Percentiles rank a stretch among this genome's conserved stretches.
These are phyloP conservation scores for Crematogaster levior DNA, from an alignment of 2,888 invertebrate species.

Conservation along the genomic window DNA sequence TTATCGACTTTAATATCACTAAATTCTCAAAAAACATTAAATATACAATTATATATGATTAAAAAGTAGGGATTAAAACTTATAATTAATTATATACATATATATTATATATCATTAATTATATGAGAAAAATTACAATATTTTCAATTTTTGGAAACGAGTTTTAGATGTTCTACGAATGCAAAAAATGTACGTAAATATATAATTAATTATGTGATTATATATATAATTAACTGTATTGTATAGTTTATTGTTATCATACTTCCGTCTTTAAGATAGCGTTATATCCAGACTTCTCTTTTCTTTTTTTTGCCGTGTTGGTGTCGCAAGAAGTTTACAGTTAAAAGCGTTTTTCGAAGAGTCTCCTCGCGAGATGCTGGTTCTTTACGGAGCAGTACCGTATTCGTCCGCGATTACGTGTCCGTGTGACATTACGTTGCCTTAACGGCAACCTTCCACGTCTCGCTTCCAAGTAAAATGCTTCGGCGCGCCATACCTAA, in stretches of 20 bases:
- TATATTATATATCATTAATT: too few species aligned
- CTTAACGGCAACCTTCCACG: conserved; percentile 36
- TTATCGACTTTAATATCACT: not conserved
- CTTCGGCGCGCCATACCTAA: conserved; percentile 28
- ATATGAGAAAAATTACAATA: not conserved
- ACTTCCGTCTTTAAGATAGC: not conserved
- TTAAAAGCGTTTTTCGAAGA: conserved; percentile 19
- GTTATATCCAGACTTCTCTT: too few species aligned
- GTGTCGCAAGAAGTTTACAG: conserved; percentile 18
- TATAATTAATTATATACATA: not conserved
- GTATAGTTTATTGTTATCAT: not conserved
- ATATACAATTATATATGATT: not conserved
- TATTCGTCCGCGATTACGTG: conserved; percentile 24
- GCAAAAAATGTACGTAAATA: not conserved
- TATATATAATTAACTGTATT: not conserved
- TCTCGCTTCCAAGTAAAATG: conserved; percentile 23
- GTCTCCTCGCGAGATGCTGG: not conserved
- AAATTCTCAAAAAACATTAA: not conserved
- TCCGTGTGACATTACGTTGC: conserved; percentile 32
- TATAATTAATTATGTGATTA: too few species aligned
- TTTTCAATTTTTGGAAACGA: not conserved
- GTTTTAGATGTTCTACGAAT: not conserved
- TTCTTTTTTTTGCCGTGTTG: not conserved
- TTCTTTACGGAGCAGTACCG: conserved; percentile 17
- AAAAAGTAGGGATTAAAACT: not conserved